Evolutionary conservation across 2,888 invertebrate species (phyloP), one percentile per base, ranked within the genome.

Genomic region (Scelioninae gen. 2): DNA sequence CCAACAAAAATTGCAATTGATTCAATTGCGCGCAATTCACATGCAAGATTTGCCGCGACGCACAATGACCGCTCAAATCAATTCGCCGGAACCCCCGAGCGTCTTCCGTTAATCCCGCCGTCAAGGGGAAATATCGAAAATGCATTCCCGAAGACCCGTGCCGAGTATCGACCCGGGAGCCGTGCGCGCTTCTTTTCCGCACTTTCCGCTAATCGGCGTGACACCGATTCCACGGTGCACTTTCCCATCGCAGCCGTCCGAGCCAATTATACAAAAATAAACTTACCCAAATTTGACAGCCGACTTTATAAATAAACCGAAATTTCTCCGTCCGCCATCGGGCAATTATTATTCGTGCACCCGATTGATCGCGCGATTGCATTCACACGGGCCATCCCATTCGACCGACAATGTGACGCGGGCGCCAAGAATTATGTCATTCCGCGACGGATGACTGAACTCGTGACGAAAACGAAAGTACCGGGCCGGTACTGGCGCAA

Each of bases 141-240:
- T 57, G 7, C 43, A 31, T 11, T 43, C 22, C 48, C 41, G 33
- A 43, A 39, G 28, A 37, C 43, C 28, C 13, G 33, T n/a, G 25
- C n/a, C 19, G 19, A 60, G 18, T 65, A 65, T 72, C 72, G 65
- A 65, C 46, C 60, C 31, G 52, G 43, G 31, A 9, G 15, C 43
- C 2, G 11, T 28, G 39, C 22, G 39, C n/a, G 46, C 41, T 72
- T 65, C 65, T 60, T 65, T 53, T 61, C 53, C 35, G 41, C 37
- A 55, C 53, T 65, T 53, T 65, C 41, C 60, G 45, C 55, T 11
- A 41, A 53, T 33, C 37, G 33, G 6, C 60, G 43, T 50, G 70
- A 61, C 70, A 70, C 63, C 63, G 39, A 50, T 63, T 55, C 33
- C n/a, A 9, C 50, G 16, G 48, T 48, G 11, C 46, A 25, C 10